Conservation (phyloP, 2,113 vertebrate genomes). For the Ascaphus truei region DNA sequence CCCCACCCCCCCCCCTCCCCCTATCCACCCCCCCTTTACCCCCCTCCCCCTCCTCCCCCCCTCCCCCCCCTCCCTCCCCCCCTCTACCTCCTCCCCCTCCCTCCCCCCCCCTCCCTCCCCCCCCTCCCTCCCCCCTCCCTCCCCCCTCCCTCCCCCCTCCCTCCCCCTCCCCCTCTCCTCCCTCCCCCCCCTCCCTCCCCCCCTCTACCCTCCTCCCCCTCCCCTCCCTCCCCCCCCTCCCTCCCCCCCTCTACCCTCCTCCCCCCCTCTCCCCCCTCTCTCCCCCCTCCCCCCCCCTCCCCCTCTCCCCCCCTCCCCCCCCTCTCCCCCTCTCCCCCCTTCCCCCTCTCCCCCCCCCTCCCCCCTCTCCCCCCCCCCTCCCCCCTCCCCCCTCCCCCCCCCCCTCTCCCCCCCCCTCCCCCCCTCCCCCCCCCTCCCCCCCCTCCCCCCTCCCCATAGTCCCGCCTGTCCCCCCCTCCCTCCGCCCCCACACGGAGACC, state of each 20-base stretch:
- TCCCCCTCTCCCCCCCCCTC: neutral
- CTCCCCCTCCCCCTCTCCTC: neutral
- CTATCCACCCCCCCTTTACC: no score
- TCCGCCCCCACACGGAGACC: no score
- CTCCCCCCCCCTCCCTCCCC: no score
- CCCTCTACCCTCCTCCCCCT: no score
- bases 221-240: neutral
- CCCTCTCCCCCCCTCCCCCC: neutral
- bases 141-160: neutral
- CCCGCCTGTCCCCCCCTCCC: no score
- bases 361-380: neutral
- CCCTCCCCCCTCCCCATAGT: no score
- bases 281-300: neutral
- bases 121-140: neutral
- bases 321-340: neutral
- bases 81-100: constrained; percentile 64
- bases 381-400: neutral
- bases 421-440: no score
- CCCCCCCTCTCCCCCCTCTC: neutral
- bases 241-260: no score
- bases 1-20: no score
- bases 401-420: neutral
- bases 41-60: no score
- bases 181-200: neutral
- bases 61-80: constrained; percentile 93